These are phyloP conservation scores for Ephestia elutella DNA, from an alignment of 1,140 invertebrate genomes.

Conservation along the genomic window DNA sequence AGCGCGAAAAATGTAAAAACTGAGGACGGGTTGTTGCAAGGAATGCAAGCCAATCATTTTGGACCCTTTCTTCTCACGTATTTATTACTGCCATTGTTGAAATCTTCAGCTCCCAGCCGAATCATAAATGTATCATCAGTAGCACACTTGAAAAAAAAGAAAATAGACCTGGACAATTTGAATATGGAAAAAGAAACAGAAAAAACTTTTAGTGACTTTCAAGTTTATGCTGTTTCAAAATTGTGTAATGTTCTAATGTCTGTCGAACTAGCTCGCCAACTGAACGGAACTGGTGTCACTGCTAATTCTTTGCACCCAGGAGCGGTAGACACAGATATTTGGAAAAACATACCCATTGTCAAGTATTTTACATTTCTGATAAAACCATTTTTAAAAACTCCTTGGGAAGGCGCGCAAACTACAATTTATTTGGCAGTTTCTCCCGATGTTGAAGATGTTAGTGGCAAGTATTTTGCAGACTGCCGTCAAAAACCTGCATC, in stretches of 20 bases:
- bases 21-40: conserved; percentile 86
- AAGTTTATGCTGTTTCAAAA: conserved; percentile 86
- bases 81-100: conserved; percentile 81
- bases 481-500: conserved; percentile 49
- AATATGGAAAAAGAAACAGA: conserved; percentile 75
- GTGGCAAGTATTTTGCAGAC: conserved; percentile 75
- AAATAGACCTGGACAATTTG: conserved; percentile 83
- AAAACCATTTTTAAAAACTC: not conserved
- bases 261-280: conserved; percentile 81
- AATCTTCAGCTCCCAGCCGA: conserved; percentile 83
- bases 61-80: conserved; percentile 87
- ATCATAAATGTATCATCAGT: conserved; percentile 90
- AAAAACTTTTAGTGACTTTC: conserved; percentile 71
- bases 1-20: conserved; percentile 50
- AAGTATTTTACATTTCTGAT: not conserved
- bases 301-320: conserved; percentile 90
- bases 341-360: not conserved
- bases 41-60: conserved; percentile 91
- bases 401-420: conserved; percentile 70
- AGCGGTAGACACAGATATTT: conserved; percentile 39
- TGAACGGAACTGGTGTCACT: conserved; percentile 83
- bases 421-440: conserved; percentile 71
- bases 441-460: conserved; percentile 63
- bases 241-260: conserved; percentile 90
- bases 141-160: conserved; percentile 79